These are phyloP conservation scores for Alligator sinensis DNA, from an alignment of 2,113 vertebrate genomes.

Conservation along the genomic window DNA sequence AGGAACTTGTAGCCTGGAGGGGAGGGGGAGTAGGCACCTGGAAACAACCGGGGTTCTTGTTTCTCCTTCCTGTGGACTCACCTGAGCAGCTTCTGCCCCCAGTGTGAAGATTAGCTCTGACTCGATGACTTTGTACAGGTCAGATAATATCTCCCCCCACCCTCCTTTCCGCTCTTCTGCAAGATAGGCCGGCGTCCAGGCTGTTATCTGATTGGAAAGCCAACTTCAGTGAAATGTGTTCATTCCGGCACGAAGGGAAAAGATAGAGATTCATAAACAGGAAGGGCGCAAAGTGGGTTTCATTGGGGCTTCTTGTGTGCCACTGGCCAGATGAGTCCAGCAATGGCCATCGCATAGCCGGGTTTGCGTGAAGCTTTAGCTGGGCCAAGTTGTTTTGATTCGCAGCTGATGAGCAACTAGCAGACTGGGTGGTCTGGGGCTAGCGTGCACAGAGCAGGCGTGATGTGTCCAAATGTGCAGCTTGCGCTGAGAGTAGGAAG, in stretches of 20 bases:
- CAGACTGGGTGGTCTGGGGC: too few species aligned
- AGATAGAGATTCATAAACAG: neutral
- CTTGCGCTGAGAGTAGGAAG: too few species aligned
- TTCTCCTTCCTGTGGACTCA: neutral
- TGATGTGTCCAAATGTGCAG: too few species aligned
- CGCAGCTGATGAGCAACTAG: too few species aligned
- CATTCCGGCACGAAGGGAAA: neutral
- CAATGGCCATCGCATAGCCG: too few species aligned
- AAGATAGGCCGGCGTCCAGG: neutral
- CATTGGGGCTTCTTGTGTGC: too few species aligned
- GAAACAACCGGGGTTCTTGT: conserved; percentile 20
- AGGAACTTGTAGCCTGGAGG: conserved; percentile 25
- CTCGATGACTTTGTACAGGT: neutral
- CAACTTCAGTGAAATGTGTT: neutral
- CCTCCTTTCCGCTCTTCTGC: neutral
- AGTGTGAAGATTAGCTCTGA: neutral
- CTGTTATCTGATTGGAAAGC: conserved; percentile 45
- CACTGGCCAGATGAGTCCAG: too few species aligned
- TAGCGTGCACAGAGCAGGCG: too few species aligned
- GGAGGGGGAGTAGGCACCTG: neutral
- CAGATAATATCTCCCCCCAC: neutral
- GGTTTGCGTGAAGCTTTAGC: too few species aligned
- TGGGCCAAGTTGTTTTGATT: too few species aligned
- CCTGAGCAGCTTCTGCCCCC: accelerated
- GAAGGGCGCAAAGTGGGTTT: neutral